A percentile compares a stretch with the other conserved stretches of the same genome.
Conservation (phyloP, 2,888 invertebrate genomes). For the Adineta ricciae region DNA sequence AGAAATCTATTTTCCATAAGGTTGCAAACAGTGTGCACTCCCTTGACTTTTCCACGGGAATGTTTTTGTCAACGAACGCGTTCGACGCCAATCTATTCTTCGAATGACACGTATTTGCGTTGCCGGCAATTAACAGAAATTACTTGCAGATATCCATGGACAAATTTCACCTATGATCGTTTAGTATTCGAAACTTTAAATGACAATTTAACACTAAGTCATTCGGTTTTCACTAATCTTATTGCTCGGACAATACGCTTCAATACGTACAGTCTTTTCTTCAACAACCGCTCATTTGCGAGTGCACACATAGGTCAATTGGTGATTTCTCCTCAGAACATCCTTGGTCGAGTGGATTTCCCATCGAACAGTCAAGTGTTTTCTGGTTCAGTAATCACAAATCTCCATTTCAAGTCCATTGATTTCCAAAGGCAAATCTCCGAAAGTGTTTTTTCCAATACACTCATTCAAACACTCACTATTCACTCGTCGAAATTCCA, state of each 20-base stretch:
- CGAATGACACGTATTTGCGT: background rate
- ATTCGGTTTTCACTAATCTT: background rate
- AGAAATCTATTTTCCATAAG: background rate
- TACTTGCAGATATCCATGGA: background rate
- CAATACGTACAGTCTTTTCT: background rate
- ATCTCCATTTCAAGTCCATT: background rate
- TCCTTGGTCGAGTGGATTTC: background rate
- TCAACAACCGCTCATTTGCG: background rate
- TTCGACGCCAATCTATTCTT: background rate
- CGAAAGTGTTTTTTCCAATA: background rate
- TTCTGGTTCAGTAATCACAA: background rate
- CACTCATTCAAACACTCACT: background rate
- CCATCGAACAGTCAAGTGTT: background rate
- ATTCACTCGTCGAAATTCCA: constrained; percentile 6
- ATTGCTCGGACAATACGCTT: background rate
- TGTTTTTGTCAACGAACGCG: background rate
- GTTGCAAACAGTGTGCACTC: background rate
- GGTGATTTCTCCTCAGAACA: background rate
- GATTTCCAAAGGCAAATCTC: background rate
- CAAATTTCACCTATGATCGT: background rate
- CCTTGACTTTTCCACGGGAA: background rate
- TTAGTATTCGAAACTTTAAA: background rate
- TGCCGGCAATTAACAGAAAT: background rate
- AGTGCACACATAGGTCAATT: background rate
- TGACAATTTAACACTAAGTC: constrained; percentile 1